Evolutionary conservation across 2,888 invertebrate species (phyloP).

Genomic region (Smittia aterrima): DNA sequence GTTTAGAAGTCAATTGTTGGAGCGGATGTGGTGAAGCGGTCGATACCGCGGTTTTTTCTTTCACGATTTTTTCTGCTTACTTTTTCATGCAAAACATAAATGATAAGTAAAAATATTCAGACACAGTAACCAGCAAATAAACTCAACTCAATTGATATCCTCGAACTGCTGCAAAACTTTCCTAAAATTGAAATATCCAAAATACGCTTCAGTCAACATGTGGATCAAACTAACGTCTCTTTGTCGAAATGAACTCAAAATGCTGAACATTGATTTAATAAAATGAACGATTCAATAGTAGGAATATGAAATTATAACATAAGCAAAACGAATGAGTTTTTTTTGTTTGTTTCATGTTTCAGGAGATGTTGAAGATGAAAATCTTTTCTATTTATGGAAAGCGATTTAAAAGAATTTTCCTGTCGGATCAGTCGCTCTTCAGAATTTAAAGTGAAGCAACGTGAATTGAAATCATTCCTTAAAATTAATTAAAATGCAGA

Average conservation of each 20-base stretch:
- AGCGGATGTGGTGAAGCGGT: not conserved
- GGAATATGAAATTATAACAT: constrained; percentile 11
- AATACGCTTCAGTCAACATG: not conserved
- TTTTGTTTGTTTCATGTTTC: not conserved
- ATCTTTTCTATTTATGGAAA: constrained; percentile 1
- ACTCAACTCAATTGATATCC: not conserved
- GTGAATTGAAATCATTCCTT: not conserved
- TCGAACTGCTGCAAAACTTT: not conserved
- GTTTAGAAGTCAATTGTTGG: constrained; percentile 28
- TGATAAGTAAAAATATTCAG: not conserved
- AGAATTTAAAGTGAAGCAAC: no score
- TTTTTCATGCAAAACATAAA: not conserved
- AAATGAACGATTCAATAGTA: not conserved
- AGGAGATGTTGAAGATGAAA: not conserved
- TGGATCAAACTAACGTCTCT: no score
- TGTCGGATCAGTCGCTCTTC: not conserved
- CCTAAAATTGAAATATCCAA: not conserved
- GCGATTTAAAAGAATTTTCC: not conserved
- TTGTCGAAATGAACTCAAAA: not conserved
- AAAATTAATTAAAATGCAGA: not conserved
- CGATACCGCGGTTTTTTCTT: not conserved
- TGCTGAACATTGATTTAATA: not conserved
- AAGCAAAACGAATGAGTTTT: not conserved
- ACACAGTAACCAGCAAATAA: not conserved
- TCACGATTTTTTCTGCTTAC: not conserved